These are phyloP conservation scores for Drosophila kambysellisi DNA, from an alignment of 2,888 invertebrate genomes.

Conservation along the genomic window DNA sequence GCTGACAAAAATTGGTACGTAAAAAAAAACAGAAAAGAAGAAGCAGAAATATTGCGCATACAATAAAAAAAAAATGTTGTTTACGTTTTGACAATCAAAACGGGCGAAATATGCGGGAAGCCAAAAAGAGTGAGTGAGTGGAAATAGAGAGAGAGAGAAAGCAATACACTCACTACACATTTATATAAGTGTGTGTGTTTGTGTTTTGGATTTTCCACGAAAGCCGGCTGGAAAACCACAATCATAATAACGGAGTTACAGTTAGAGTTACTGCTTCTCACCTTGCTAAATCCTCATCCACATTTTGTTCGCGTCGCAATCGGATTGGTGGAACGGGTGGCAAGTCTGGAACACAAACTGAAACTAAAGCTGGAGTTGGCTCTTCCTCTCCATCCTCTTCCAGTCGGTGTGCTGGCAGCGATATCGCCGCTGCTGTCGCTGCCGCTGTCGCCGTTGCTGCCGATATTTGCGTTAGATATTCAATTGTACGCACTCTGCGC, in stretches of 20 bases:
- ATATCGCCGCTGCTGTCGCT: conserved; percentile 38
- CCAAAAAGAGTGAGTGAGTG: conserved; percentile 4
- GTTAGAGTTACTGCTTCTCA: conserved; percentile 44
- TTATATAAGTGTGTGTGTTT: conserved; percentile 10
- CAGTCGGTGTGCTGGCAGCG: conserved; percentile 22
- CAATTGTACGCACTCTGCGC: conserved; percentile 69
- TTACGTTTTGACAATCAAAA: conserved; percentile 70
- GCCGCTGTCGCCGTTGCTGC: conserved; percentile 23
- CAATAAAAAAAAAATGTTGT: conserved; percentile 67
- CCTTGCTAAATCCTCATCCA: conserved; percentile 75
- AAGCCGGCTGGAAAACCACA: conserved; percentile 21
- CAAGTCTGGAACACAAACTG: conserved; percentile 7
- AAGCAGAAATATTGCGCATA: conserved; percentile 11
- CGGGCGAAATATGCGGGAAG: conserved; percentile 45
- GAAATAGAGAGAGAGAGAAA: conserved; percentile 3
- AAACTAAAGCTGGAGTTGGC: conserved; percentile 20
- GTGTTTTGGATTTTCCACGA: conserved; percentile 51
- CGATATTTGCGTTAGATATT: conserved; percentile 65
- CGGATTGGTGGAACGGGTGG: conserved; percentile 62
- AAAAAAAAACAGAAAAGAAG: conserved; percentile 16
- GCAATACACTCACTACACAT: conserved; percentile 4
- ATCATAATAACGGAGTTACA: background rate
- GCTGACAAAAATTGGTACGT: conserved; percentile 10
- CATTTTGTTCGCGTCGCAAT: conserved; percentile 67
- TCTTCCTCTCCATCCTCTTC: conserved; percentile 11